These are phyloP conservation scores for Drosophila orosa DNA, from an alignment of 1,140 invertebrate genomes.

Conservation along the genomic window DNA sequence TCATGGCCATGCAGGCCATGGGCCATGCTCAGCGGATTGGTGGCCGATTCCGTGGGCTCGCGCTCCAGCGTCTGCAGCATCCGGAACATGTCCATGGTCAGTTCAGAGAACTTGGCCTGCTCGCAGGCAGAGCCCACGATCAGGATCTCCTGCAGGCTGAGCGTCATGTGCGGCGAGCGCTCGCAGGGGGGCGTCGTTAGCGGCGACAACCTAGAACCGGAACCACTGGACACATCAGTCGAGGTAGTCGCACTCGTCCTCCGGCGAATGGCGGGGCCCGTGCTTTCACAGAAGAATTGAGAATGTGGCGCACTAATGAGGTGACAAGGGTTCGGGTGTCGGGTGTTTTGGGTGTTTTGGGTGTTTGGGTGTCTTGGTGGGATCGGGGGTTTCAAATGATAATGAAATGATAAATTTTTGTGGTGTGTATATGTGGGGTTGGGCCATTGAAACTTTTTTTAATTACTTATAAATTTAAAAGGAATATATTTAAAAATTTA, in stretches of 20 bases:
- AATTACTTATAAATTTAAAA: background rate
- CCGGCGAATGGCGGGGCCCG: slow-evolving; percentile 75
- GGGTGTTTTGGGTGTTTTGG: slow-evolving; percentile 4
- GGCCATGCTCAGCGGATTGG: slow-evolving; percentile 76
- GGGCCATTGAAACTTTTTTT: slow-evolving; percentile 4
- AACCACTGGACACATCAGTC: slow-evolving; percentile 83
- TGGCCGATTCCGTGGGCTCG: slow-evolving; percentile 92
- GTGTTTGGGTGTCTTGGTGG: slow-evolving; percentile 22
- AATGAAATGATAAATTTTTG: slow-evolving; percentile 66
- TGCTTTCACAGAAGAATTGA: slow-evolving; percentile 85
- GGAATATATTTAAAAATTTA: background rate
- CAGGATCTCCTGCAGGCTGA: slow-evolving; percentile 96
- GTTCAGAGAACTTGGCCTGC: slow-evolving; percentile 98
- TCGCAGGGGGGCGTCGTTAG: slow-evolving; percentile 94
- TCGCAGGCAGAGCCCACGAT: slow-evolving; percentile 97
- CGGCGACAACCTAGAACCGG: slow-evolving; percentile 90
- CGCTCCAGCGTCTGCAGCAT: slow-evolving; percentile 98
- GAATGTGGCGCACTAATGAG: slow-evolving; percentile 83
- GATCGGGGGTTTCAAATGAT: slow-evolving; percentile 41
- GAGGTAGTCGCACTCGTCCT: slow-evolving; percentile 81
- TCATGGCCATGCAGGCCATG: slow-evolving; percentile 88
- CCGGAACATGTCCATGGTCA: slow-evolving; percentile 98
- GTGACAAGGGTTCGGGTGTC: slow-evolving; percentile 56
- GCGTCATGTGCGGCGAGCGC: slow-evolving; percentile 92
- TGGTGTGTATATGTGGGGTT: slow-evolving; percentile 31